phyloP scores from a whole-genome alignment of 1,140 invertebrate species.

The Drosophila dunni region DNA sequence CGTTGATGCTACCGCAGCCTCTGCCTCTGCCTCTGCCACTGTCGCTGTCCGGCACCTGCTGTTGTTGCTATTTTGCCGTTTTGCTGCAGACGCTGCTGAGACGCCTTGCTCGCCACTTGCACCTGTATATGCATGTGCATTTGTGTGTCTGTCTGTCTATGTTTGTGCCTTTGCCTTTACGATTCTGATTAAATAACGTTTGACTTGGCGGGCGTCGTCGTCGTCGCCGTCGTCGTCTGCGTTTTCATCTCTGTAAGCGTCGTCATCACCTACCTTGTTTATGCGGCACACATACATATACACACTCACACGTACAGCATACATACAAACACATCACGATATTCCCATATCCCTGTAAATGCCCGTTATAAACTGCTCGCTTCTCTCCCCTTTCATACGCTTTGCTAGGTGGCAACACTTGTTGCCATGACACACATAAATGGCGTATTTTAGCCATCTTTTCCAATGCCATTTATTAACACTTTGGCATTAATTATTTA shows the following conservation, averaged over 20 bases:
- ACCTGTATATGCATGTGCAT: not conserved
- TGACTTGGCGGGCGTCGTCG: slow-evolving; percentile 67
- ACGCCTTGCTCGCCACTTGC: slow-evolving; percentile 14
- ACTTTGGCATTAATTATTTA: not conserved
- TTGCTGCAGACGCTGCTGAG: slow-evolving; percentile 48
- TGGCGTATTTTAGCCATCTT: not conserved
- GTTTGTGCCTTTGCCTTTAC: slow-evolving; percentile 48
- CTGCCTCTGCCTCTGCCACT: slow-evolving; percentile 39
- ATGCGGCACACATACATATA: not conserved
- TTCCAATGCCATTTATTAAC: not conserved
- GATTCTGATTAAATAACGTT: slow-evolving; percentile 81
- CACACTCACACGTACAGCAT: not conserved
- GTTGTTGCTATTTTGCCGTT: slow-evolving; percentile 41
- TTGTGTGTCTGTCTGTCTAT: not conserved
- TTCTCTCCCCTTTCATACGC: not conserved
- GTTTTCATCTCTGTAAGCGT: slow-evolving; percentile 25
- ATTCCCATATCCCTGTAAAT: slow-evolving; percentile 24
- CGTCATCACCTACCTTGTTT: slow-evolving; percentile 8
- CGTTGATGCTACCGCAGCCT: slow-evolving; percentile 32
- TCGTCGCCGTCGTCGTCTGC: slow-evolving; percentile 39
- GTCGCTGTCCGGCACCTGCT: slow-evolving; percentile 49
- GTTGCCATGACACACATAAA: slow-evolving; percentile 7
- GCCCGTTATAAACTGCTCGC: slow-evolving; percentile 22
- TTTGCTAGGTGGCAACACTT: slow-evolving; percentile 34
- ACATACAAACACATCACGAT: slow-evolving; percentile 2